Evolutionary conservation across 2,113 vertebrate species (phyloP).

Genomic region (Todiramphus saurophagus): DNA sequence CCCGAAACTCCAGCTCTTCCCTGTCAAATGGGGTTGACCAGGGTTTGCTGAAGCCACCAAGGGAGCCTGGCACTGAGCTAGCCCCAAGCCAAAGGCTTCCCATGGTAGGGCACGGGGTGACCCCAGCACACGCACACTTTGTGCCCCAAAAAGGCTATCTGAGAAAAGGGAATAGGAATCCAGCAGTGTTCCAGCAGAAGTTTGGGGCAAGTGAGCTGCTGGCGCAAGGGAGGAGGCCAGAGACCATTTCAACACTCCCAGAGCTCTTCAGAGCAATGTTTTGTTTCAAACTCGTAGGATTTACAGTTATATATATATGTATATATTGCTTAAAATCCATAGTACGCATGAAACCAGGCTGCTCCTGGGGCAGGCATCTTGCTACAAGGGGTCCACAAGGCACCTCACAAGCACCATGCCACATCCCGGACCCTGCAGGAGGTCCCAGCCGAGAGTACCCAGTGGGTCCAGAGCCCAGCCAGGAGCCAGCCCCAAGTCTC

Average conservation of each 20-base stretch:
- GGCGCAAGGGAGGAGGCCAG: background rate
- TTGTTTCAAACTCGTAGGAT: background rate
- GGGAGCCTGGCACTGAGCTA: background rate
- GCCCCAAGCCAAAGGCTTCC: background rate
- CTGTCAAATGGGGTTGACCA: background rate
- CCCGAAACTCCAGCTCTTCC: background rate
- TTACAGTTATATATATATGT: background rate
- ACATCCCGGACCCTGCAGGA: background rate
- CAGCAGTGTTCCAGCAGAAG: background rate
- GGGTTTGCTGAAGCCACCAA: background rate
- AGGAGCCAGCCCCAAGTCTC: background rate
- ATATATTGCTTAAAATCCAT: background rate
- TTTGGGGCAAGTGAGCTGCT: background rate
- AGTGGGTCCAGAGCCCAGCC: fast-evolving
- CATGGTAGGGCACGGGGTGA: background rate
- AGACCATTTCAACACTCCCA: background rate
- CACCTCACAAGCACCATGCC: background rate
- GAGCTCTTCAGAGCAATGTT: background rate
- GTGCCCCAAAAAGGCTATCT: background rate
- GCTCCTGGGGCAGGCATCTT: background rate
- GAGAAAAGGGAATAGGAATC: background rate
- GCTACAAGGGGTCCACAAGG: fast-evolving
- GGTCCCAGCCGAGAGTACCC: fast-evolving
- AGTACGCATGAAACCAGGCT: background rate
- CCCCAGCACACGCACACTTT: fast-evolving